phyloP scores from a whole-genome alignment of 2,797 vertebrate species.

The Clamator glandarius region DNA sequence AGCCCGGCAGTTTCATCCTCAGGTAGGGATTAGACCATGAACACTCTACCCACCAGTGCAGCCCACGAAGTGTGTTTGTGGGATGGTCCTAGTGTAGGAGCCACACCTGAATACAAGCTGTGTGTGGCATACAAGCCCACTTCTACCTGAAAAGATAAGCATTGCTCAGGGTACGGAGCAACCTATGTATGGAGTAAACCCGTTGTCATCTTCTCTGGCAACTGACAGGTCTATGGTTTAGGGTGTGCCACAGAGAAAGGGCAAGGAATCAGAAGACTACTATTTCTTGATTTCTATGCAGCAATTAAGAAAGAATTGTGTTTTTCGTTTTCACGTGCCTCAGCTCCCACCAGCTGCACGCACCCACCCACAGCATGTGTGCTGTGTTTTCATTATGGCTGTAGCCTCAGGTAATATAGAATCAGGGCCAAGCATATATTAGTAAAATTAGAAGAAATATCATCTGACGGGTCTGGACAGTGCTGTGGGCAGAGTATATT shows the following conservation, averaged over 20 bases:
- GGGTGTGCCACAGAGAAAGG: background rate
- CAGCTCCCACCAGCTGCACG: constrained; percentile 53
- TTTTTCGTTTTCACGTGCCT: constrained; percentile 49
- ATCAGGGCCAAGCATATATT: constrained; percentile 70
- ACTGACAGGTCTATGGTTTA: background rate
- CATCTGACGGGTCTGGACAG: constrained; percentile 72
- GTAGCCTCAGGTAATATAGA: constrained; percentile 66
- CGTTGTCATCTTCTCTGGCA: background rate
- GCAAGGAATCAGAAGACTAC: background rate
- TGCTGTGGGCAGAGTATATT: constrained; percentile 70
- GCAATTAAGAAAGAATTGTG: constrained; percentile 10
- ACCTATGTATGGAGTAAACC: fast-evolving
- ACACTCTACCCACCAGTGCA: background rate
- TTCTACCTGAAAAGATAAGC: background rate
- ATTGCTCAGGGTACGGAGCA: background rate
- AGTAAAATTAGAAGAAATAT: constrained; percentile 72
- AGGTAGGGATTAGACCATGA: background rate
- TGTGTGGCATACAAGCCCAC: background rate
- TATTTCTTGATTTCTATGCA: constrained; percentile 21
- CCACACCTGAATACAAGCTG: background rate
- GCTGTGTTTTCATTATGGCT: constrained; percentile 52
- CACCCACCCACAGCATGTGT: constrained; percentile 44
- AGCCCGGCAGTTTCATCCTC: background rate
- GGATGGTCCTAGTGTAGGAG: background rate
- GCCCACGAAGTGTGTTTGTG: background rate